These are phyloP conservation scores for Atherinomorus stipes DNA, from an alignment of 2,113 vertebrate species.

Conservation along the genomic window DNA sequence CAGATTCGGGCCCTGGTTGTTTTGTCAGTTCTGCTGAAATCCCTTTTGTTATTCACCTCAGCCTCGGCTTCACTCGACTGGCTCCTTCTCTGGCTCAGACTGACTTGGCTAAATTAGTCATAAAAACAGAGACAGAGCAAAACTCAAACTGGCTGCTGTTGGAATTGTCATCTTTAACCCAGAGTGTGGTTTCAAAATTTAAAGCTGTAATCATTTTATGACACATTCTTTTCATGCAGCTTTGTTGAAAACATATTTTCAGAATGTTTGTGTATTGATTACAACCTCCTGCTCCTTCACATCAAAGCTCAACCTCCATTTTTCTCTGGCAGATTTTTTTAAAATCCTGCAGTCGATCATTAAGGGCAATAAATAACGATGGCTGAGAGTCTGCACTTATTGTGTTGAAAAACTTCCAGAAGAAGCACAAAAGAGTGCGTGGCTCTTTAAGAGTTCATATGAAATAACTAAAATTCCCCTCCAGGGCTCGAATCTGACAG, in stretches of 20 bases:
- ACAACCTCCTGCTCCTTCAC: not conserved
- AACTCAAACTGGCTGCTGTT: constrained; percentile 19
- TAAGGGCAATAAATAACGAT: constrained; percentile 11
- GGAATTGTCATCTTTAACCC: constrained; percentile 14
- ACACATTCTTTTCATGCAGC: not conserved
- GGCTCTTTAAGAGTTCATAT: constrained; percentile 52
- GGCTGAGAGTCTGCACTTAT: constrained; percentile 39
- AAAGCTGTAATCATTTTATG: constrained; percentile 10
- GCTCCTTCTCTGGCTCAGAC: constrained; percentile 34
- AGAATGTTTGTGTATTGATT: constrained; percentile 12
- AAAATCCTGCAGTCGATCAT: constrained; percentile 13
- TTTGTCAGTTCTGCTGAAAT: constrained; percentile 40
- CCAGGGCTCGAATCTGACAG: constrained; percentile 46
- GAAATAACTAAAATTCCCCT: constrained; percentile 55
- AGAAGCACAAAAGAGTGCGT: constrained; percentile 39
- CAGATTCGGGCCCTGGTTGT: constrained; percentile 27
- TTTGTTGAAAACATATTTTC: not conserved
- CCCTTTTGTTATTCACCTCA: constrained; percentile 60
- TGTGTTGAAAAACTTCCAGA: constrained; percentile 33
- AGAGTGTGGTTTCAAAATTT: constrained; percentile 4
- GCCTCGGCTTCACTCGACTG: constrained; percentile 14
- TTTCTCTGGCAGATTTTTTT: not conserved
- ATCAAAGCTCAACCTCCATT: not conserved
- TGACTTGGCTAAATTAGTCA: constrained; percentile 50
- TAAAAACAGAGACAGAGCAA: constrained; percentile 31